phyloP scores from a whole-genome alignment of 2,113 vertebrate species.

The Gasterosteus nipponicus region DNA sequence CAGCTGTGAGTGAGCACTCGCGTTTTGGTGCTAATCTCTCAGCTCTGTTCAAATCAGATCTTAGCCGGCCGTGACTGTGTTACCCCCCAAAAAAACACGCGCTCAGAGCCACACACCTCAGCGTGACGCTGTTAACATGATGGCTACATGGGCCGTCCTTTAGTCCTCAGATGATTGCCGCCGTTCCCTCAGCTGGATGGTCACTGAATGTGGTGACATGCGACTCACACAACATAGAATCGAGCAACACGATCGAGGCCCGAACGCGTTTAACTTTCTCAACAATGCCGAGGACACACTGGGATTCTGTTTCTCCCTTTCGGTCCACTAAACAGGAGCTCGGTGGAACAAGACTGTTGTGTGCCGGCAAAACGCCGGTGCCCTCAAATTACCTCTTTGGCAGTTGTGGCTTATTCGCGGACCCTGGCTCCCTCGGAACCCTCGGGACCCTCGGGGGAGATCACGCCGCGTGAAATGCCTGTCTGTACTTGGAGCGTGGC shows the following conservation, averaged over 20 bases:
- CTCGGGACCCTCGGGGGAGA: constrained; percentile 33
- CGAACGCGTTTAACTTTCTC: neutral
- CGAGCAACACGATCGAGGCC: neutral
- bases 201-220: neutral
- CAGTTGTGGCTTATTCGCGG: constrained; percentile 31
- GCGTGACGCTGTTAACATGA: constrained; percentile 25
- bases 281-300: neutral
- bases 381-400: constrained; percentile 44
- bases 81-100: neutral
- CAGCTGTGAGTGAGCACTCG: constrained; percentile 74
- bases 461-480: constrained; percentile 39
- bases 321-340: constrained; percentile 28
- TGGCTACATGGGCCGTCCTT: constrained; percentile 24
- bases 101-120: constrained; percentile 15
- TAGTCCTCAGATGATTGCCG: constrained; percentile 13
- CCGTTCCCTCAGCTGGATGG: constrained; percentile 23
- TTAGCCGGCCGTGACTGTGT: constrained; percentile 33
- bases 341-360: constrained; percentile 28
- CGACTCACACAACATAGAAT: neutral
- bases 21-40: constrained; percentile 62
- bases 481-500: constrained; percentile 37
- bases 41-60: constrained; percentile 42
- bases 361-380: constrained; percentile 27
- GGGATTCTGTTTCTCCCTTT: neutral
- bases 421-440: constrained; percentile 1